Base-by-base conservation (phyloP, 2,888 invertebrate species). In the Hypomecis atomaria region DNA sequence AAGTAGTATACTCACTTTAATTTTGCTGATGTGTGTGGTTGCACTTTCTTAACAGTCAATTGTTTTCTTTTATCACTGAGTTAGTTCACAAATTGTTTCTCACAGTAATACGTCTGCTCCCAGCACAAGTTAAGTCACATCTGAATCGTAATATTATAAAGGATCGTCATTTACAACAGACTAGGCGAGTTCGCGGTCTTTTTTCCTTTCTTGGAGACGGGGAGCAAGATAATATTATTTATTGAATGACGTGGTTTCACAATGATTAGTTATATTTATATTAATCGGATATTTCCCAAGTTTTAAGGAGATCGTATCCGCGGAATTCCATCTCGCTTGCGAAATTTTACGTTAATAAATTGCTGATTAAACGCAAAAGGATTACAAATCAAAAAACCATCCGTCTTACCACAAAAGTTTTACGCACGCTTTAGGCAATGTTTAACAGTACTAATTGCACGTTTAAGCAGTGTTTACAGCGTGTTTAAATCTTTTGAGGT, bases 51-150 rank as follows among this genome's bases (percentile, higher is more conserved):
- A 38, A 9, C 7, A 50, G 5, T 37, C 7, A 9, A 7, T 6
- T 37, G 11, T 6, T 42, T 52, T 52, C 40, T 40, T 40, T 8
- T 50, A 10, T 6, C 44, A 40, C 42, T 40, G 5, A 37, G 10
- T 40, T 60, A 40, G 36, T 10, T 48, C 10, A 44, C 33, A 23
- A 49, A 13, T 9, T 38, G 13, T 44, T 38, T 56, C 4, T 13
- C 40, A 54, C 45, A 68, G 57, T 66, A 49, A 72, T 52, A 78
- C 82, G 82, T 81, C 76, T 70, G 61, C 62, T 66, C 48, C 60
- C 10, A 44, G 53, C 70, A 64, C 62, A 62, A 38, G 59, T 67
- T 63, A 58, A 57, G 59, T 60, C 57, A 63, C 69, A 62, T 79
- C 72, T 81, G 82, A 69, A 68, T 63, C 42, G 59, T 60, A 65